Base-by-base conservation (phyloP, 2,797 vertebrate genomes). In the Menidia menidia region DNA sequence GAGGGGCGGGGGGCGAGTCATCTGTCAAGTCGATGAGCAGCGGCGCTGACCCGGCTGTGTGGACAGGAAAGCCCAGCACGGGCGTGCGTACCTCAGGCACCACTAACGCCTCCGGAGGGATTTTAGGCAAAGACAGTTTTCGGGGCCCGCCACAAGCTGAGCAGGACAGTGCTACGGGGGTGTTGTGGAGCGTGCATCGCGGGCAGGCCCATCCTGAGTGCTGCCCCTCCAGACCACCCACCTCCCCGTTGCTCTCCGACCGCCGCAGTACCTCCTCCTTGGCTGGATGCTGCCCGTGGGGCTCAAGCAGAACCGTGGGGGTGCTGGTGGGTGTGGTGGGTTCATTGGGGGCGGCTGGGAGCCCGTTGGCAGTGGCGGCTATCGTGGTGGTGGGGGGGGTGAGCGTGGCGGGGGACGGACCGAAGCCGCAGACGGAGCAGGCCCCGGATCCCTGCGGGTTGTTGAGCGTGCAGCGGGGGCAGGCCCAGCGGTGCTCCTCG, bases 121-220 rank as follows among this genome's bases (percentile, higher is more conserved):
- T 99, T 88, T 97, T 97, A 78, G 98, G 98, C 80, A 99, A 90
- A 1, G 97, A 98, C 35, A 98, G 94, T 87, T 97, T 98, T 52
- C 97, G 94, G 13, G 98, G 98, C 0, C 97, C 97, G 0, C 98
- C 97, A 0, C 98, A 99, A 65, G 95, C 97, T 0, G 97, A 99
- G 88, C 98, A 99, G 3, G 98, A 98, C 77, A 95, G 91, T 11
- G 97, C 96, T 66, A 96, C 86, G 0, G 97, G 95, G 0, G 97
- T 98, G 89, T 99, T 99, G 82, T 96, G 95, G 56, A 99, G 94
- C 0, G 98, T 99, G 90, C 97, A 99, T 61, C 97, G 96, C 4
- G 95, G 96, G 87, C 97, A 99, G 18, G 97, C 96, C 98, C 98
- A 99, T 54, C 96, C 96, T 0, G 82, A 81, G 45, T 85, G 88